Percentiles rank a stretch among this genome's conserved stretches.
Conservation (phyloP, 2,797 vertebrate genomes). For the Diplodus sargus region DNA sequence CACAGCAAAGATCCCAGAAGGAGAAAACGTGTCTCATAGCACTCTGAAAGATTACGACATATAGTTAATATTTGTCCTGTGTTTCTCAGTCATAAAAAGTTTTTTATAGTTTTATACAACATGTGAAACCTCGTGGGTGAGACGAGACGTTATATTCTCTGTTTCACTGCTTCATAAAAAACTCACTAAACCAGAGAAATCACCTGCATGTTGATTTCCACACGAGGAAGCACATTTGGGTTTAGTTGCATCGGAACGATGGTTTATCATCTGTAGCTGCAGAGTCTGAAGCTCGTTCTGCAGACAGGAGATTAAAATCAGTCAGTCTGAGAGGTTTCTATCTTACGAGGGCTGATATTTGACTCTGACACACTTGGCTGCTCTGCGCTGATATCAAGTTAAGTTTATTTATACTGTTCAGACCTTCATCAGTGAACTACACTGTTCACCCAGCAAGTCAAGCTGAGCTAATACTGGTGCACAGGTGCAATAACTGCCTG, state of each 20-base stretch:
- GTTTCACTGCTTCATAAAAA: constrained; percentile 3
- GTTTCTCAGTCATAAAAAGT: not conserved
- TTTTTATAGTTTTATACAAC: not conserved
- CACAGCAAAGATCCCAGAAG: too few relatives aligned
- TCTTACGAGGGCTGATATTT: not conserved
- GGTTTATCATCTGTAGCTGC: not conserved
- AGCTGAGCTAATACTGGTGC: not conserved
- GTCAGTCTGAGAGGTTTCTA: not conserved
- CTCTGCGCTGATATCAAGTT: constrained; percentile 13
- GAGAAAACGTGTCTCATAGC: too few relatives aligned
- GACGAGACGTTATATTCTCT: not conserved
- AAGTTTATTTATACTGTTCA: constrained; percentile 20
- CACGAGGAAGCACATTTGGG: too few relatives aligned
- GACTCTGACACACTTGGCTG: not conserved
- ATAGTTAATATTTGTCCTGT: too few relatives aligned
- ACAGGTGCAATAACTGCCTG: not conserved
- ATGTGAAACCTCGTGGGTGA: not conserved
- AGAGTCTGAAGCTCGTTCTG: not conserved
- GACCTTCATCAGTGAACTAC: not conserved
- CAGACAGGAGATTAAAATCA: not conserved
- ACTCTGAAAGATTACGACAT: not conserved
- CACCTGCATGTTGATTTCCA: not conserved
- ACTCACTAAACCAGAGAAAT: not conserved
- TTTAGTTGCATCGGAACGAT: not conserved
- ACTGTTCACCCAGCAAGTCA: not conserved